These are phyloP conservation scores for Nannoperca obscura DNA, from an alignment of 2,797 vertebrate genomes.

Conservation along the genomic window DNA sequence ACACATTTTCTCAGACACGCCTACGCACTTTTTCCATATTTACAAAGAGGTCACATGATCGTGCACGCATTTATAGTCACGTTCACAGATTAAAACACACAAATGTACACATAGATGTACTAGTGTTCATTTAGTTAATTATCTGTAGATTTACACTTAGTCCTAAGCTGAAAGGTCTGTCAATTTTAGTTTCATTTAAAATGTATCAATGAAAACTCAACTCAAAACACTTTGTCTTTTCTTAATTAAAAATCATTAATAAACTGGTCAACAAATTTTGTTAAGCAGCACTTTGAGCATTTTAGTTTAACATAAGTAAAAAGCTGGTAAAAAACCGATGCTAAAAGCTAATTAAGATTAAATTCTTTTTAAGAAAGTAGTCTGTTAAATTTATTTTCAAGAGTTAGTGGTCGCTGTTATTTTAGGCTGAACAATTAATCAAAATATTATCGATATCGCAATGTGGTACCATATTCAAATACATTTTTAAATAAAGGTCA, in stretches of 20 bases:
- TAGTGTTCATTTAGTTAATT: background rate
- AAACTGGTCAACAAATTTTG: too few relatives aligned
- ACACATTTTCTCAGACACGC: background rate
- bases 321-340: too few relatives aligned
- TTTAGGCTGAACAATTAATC: too few relatives aligned
- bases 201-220: background rate
- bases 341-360: too few relatives aligned
- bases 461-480: too few relatives aligned
- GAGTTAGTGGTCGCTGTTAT: too few relatives aligned
- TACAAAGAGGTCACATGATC: background rate
- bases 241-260: background rate
- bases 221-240: background rate
- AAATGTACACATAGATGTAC: background rate
- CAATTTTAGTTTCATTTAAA: background rate
- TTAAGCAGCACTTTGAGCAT: too few relatives aligned
- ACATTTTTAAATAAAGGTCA: too few relatives aligned
- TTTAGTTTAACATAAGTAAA: too few relatives aligned
- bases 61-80: background rate
- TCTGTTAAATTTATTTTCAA: too few relatives aligned
- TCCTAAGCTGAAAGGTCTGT: background rate
- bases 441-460: too few relatives aligned
- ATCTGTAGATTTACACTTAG: background rate
- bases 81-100: background rate
- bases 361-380: too few relatives aligned
- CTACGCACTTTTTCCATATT: conserved; percentile 12